Evolutionary conservation across 2,113 vertebrate species (phyloP), one percentile per base, ranked within the genome.

Genomic region (Calyptomena viridis): DNA sequence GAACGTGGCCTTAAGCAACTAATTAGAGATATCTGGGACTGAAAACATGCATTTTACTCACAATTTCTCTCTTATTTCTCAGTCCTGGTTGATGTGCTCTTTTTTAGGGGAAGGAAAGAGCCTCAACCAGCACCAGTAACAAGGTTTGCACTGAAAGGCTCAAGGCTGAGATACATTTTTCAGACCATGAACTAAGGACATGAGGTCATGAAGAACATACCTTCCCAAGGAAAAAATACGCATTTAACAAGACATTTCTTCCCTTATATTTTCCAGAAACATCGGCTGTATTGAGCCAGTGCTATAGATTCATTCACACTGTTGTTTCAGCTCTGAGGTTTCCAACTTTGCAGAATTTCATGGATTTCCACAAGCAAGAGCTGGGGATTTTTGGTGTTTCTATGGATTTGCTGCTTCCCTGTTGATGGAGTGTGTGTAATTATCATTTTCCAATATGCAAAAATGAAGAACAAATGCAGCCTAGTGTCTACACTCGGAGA

Each of bases 401-500:
- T 35, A 4, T 71, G 42, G 63, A 55, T 94, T 55, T 0, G 0
- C 15, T 1, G 6, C 39, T 58, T n/a, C 31, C 77, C 53, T 1
- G 2, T 27, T 58, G 69, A 81, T 63, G 28, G 66, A 90, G 24
- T 30, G 14, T 58, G 60, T n/a, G 59, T 28, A 86, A 94, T 88
- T 50, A 85, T 77, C 7, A 47, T 95, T 87, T 88, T 83, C 67
- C 1, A 17, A 76, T 11, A 46, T 9, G 76, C 49, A 90, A 69
- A 94, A 93, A 95, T 90, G 42, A 91, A 72, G 71, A 80, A 55
- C 25, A 72, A 89, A 81, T 18, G 17, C 79, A 87, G 56, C n/a
- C 77, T 40, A 3, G 50, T 73, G 62, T 40, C 44, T 87, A 18
- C 66, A 35, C 35, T 93, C 81, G 39, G 40, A 0, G 3, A 55